A percentile compares a stretch with the other conserved stretches of the same genome.
Evolutionary conservation across 2,797 vertebrate species (phyloP).

Genomic region (Danio aesculapii): DNA sequence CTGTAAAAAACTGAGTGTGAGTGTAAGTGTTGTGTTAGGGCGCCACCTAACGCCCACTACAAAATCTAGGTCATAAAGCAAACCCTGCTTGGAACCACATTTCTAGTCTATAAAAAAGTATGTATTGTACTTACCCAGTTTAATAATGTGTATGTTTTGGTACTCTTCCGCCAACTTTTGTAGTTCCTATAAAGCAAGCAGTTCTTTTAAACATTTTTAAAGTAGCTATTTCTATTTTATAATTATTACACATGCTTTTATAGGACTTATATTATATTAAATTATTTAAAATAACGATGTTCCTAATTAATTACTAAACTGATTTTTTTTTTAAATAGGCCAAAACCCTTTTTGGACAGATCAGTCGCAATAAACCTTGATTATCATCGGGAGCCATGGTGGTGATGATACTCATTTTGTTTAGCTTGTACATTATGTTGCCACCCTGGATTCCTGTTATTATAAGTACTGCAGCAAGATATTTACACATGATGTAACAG

Average conservation of each 20-base stretch:
- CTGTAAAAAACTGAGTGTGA: too few species aligned
- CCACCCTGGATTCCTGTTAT: too few species aligned
- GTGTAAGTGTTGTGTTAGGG: background rate
- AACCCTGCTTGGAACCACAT: background rate
- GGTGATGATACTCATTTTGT: too few species aligned
- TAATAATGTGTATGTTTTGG: conserved; percentile 68
- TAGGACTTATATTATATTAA: background rate
- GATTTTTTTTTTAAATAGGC: too few species aligned
- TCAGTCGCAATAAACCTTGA: too few species aligned
- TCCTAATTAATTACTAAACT: too few species aligned
- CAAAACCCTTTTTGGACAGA: too few species aligned
- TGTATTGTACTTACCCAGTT: conserved; percentile 67
- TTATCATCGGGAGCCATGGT: too few species aligned
- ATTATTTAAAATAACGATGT: background rate
- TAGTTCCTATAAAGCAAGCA: conserved; percentile 65
- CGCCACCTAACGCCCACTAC: conserved; percentile 15
- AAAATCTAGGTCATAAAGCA: background rate
- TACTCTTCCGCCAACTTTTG: conserved; percentile 72
- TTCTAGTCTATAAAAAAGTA: background rate
- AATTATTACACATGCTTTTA: background rate
- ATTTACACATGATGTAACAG: too few species aligned
- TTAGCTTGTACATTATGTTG: too few species aligned
- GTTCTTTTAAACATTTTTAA: background rate
- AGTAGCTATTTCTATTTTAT: background rate
- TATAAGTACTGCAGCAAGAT: too few species aligned